Evolutionary conservation across 2,888 invertebrate species (phyloP).

Genomic region (Protophormia terraenovae): DNA sequence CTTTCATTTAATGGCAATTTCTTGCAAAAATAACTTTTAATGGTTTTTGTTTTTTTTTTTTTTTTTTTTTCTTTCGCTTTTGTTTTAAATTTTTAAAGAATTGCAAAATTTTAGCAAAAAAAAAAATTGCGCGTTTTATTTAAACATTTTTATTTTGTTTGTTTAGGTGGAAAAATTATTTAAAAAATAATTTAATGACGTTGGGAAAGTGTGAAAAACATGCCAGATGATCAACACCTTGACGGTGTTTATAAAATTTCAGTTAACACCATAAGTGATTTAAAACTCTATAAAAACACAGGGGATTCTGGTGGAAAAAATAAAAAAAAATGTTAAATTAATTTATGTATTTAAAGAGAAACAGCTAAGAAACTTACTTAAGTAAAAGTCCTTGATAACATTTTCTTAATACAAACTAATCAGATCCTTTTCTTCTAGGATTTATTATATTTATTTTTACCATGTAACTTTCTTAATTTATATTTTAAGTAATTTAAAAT

Average conservation of each 20-base stretch:
- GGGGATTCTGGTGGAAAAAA: background rate
- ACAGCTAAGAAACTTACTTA: background rate
- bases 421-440: too few relatives aligned
- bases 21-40: background rate
- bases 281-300: background rate
- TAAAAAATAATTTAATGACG: slow-evolving; percentile 36
- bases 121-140: background rate
- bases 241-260: background rate
- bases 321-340: background rate
- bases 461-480: too few relatives aligned
- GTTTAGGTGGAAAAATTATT: background rate
- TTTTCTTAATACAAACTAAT: too few relatives aligned
- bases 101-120: background rate
- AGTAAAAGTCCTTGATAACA: too few relatives aligned
- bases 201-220: slow-evolving; percentile 44
- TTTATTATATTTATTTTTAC: too few relatives aligned
- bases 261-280: background rate
- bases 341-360: background rate
- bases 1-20: background rate
- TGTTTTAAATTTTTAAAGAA: background rate
- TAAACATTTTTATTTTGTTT: background rate
- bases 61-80: background rate
- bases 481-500: too few relatives aligned
- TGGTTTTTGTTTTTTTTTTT: background rate
- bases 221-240: background rate